These are phyloP conservation scores for Apolygus lucorum DNA, from an alignment of 1,140 invertebrate species.

Conservation along the genomic window DNA sequence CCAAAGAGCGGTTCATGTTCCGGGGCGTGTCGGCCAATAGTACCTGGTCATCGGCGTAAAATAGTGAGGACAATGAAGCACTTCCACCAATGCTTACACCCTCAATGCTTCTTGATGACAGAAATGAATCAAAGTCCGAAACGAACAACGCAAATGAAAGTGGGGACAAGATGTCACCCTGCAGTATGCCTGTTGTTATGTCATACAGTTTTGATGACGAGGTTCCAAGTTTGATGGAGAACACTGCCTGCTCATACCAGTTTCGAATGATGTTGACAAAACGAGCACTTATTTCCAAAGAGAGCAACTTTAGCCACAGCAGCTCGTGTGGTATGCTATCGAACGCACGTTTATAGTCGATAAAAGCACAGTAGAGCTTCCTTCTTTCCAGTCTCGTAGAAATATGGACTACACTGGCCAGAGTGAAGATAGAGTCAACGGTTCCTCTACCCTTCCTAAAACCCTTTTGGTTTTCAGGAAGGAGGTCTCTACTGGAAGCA, in stretches of 20 bases:
- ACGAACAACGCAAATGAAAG: conserved; percentile 29
- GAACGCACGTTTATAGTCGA: conserved; percentile 34
- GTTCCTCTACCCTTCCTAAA: background rate
- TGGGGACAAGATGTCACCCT: conserved; percentile 30
- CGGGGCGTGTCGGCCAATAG: conserved; percentile 19
- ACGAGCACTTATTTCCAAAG: conserved; percentile 31
- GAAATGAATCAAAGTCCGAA: conserved; percentile 26
- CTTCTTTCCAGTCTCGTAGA: background rate
- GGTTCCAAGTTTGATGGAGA: conserved; percentile 23
- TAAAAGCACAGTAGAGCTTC: conserved; percentile 30
- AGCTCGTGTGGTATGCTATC: conserved; percentile 29
- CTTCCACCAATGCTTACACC: background rate
- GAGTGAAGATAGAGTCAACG: background rate
- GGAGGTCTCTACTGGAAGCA: background rate
- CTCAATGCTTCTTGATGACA: background rate
- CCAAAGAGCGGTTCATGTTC: conserved; percentile 19
- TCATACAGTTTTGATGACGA: conserved; percentile 16
- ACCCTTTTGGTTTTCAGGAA: conserved; percentile 12
- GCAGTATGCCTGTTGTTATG: conserved; percentile 30
- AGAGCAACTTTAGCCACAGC: conserved; percentile 31
- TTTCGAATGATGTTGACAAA: conserved; percentile 28
- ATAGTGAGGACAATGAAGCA: conserved; percentile 22
- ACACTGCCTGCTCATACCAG: conserved; percentile 31
- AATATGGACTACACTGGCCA: background rate
- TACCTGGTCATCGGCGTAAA: conserved; percentile 32